These are phyloP conservation scores for Aphelocoma coerulescens DNA, from an alignment of 2,113 vertebrate species.

Conservation along the genomic window DNA sequence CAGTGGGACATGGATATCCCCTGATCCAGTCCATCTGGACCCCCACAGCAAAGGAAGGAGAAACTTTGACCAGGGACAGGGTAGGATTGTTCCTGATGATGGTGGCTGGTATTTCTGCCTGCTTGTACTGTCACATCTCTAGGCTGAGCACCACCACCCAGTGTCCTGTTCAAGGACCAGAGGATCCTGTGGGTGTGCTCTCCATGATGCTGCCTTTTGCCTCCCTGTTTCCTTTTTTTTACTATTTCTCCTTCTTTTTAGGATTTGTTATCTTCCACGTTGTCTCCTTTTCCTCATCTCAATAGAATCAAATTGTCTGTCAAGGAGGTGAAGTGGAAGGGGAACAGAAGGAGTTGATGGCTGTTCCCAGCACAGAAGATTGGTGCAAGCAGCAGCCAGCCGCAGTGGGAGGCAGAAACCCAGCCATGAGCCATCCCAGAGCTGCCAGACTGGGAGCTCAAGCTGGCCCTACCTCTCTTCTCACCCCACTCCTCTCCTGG, in stretches of 20 bases:
- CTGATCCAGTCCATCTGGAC: neutral
- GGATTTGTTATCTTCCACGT: fast-evolving
- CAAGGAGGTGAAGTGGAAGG: neutral
- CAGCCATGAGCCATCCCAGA: neutral
- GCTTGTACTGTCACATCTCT: neutral
- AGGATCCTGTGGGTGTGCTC: neutral
- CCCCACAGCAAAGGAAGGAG: neutral
- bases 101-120: neutral
- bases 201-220: neutral
- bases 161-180: fast-evolving
- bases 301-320: neutral
- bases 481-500: neutral
- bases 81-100: neutral
- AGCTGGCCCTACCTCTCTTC: neutral
- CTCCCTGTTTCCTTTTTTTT: neutral
- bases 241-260: neutral
- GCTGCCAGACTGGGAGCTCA: neutral
- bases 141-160: neutral
- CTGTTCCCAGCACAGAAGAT: neutral
- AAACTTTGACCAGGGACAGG: neutral
- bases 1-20: neutral
- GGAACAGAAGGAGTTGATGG: neutral
- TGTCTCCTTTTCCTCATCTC: neutral
- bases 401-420: neutral
- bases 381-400: neutral